phyloP scores from a whole-genome alignment of 2,113 vertebrate genomes.

The Numenius arquata region DNA sequence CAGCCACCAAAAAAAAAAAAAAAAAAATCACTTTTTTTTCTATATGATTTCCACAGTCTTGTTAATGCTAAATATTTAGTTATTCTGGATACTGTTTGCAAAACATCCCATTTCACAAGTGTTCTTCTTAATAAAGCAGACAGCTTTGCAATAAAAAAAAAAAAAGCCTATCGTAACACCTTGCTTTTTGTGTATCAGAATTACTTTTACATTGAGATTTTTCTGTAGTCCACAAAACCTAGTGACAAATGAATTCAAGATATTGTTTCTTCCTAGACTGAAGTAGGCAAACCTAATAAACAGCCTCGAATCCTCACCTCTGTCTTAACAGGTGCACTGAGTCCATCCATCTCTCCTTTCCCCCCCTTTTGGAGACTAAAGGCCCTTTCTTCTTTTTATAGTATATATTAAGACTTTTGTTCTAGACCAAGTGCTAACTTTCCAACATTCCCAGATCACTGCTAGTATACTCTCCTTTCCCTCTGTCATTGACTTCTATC shows the following conservation, averaged over 20 bases:
- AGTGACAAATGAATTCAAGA: background rate
- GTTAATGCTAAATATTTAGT: background rate
- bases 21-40: background rate
- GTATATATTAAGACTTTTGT: background rate
- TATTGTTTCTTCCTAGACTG: background rate
- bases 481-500: background rate
- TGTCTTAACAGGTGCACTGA: rapidly evolving
- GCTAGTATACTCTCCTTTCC: background rate
- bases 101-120: background rate
- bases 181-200: background rate
- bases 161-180: background rate
- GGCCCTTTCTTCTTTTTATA: background rate
- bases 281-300: background rate
- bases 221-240: background rate
- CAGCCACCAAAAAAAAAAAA: background rate
- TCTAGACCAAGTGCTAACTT: background rate
- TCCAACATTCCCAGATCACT: background rate
- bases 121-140: background rate
- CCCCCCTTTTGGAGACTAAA: background rate
- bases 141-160: background rate
- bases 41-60: background rate
- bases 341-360: background rate
- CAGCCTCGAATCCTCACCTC: background rate
- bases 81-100: background rate
- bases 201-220: background rate